Evolutionary conservation across 2,113 vertebrate species (phyloP).

Genomic region (Etheostoma cragini): DNA sequence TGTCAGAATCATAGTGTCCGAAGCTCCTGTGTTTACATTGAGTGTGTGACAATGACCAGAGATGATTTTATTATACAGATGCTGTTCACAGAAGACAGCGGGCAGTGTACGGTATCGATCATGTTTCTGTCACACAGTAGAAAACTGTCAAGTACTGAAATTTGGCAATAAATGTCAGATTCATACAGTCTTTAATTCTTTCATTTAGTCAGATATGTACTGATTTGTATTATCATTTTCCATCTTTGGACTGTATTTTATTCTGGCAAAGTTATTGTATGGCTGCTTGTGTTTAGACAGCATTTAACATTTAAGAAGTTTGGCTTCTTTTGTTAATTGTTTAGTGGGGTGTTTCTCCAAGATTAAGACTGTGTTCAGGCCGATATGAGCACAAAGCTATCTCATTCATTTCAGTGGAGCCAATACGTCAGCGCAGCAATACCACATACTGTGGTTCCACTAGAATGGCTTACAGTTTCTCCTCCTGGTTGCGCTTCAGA

Average conservation of each 20-base stretch:
- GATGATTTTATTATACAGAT: slow-evolving; percentile 3
- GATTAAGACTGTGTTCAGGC: neutral
- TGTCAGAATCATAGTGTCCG: slow-evolving; percentile 23
- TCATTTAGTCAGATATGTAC: neutral
- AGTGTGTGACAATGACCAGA: slow-evolving; percentile 15
- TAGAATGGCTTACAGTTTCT: too few species aligned
- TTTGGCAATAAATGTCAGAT: neutral
- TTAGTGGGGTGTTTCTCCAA: neutral
- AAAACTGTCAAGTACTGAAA: neutral
- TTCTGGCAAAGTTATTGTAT: neutral
- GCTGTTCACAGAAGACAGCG: neutral
- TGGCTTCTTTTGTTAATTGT: neutral
- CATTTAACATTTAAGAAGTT: neutral
- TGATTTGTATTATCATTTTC: neutral
- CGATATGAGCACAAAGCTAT: too few species aligned
- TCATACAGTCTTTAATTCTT: neutral
- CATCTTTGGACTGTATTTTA: neutral
- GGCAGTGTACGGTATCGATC: neutral
- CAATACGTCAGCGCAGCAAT: too few species aligned
- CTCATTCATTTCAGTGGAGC: too few species aligned
- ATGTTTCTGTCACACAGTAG: neutral
- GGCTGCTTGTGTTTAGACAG: neutral
- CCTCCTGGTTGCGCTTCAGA: too few species aligned
- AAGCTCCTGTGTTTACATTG: slow-evolving; percentile 19
- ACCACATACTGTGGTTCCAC: too few species aligned